A percentile compares a stretch with the other conserved stretches of the same genome.
Conservation (phyloP, 2,888 invertebrate genomes). For the Argyra leucocephala region DNA sequence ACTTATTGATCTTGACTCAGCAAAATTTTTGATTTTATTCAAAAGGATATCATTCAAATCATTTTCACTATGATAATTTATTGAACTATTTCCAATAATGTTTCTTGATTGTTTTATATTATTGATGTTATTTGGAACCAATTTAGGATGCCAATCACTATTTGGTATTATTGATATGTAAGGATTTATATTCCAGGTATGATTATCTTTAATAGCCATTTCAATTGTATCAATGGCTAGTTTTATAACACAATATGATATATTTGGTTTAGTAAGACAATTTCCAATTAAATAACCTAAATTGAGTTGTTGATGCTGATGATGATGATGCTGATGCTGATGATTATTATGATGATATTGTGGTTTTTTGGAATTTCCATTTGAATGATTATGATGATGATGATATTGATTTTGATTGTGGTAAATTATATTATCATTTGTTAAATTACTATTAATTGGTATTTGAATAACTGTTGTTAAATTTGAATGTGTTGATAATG, state of each 20-base stretch:
- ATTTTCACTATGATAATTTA: neutral
- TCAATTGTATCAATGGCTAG: constrained; percentile 41
- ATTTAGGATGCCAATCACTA: constrained; percentile 17
- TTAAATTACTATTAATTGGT: neutral
- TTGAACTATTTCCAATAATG: neutral
- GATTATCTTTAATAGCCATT: constrained; percentile 39
- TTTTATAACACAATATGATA: constrained; percentile 41
- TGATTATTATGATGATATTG: neutral
- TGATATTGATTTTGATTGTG: neutral
- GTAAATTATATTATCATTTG: neutral
- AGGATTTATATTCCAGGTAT: constrained; percentile 37
- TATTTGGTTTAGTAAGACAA: constrained; percentile 29
- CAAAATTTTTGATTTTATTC: constrained; percentile 41
- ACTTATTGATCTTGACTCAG: constrained; percentile 43
- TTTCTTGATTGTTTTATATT: constrained; percentile 14
- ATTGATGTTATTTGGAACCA: constrained; percentile 14
- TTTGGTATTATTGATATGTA: constrained; percentile 33
- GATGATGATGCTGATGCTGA: neutral
- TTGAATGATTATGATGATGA: neutral
- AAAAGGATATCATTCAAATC: constrained; percentile 32
- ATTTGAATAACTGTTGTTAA: neutral
- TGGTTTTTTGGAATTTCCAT: neutral
- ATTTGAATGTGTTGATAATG: neutral
- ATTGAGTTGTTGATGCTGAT: neutral
- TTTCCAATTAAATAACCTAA: constrained; percentile 25